Evolutionary conservation across 2,113 vertebrate species (phyloP).

Genomic region (Cyrtonyx montezumae): DNA sequence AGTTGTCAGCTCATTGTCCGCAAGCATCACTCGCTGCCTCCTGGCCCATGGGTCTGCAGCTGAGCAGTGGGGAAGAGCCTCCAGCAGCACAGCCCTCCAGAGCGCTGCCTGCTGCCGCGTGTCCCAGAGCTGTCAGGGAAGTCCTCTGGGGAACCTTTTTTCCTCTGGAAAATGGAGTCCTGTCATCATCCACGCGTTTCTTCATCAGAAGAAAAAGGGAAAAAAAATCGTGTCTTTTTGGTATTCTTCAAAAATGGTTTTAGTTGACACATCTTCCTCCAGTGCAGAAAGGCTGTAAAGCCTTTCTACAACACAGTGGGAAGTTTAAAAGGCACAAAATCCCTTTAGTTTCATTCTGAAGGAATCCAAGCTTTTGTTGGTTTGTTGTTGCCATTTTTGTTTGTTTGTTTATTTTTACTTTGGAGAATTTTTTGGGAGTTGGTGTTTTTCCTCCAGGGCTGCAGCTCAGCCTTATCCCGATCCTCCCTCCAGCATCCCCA

Average conservation of each 20-base stretch:
- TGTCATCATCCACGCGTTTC: background rate
- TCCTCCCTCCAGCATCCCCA: background rate
- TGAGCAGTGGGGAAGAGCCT: background rate
- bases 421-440: background rate
- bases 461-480: background rate
- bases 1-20: background rate
- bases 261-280: background rate
- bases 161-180: background rate
- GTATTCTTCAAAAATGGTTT: background rate
- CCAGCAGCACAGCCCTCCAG: rapidly evolving
- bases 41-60: rapidly evolving
- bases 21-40: rapidly evolving
- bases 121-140: background rate
- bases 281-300: background rate
- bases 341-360: background rate
- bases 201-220: background rate
- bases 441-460: background rate
- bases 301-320: background rate
- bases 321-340: background rate
- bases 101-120: background rate
- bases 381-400: too few species aligned
- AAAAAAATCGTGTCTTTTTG: background rate
- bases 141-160: background rate
- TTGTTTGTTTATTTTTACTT: rapidly evolving
- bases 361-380: background rate